phyloP scores from a whole-genome alignment of 37 sponge, comb jelly and placozoan species.

The Aplysina aerophoba region DNA sequence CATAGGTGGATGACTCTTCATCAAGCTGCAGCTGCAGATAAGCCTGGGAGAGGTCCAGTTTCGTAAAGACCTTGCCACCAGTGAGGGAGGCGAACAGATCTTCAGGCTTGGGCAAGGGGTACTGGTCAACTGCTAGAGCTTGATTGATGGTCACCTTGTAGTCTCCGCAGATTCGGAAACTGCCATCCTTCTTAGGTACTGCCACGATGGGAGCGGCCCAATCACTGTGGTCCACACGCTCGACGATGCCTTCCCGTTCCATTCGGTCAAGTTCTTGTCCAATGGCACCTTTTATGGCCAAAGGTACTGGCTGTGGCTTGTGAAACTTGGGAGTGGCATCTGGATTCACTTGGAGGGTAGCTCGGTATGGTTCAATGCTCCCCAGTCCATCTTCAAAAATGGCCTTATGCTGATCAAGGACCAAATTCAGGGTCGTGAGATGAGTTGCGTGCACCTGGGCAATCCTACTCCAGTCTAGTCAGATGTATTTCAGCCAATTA shows the following conservation, averaged over 20 bases:
- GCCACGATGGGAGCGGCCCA: constrained; percentile 53
- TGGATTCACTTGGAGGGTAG: neutral
- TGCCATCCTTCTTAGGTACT: constrained; percentile 36
- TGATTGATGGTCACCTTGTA: constrained; percentile 41
- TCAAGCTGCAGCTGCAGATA: constrained; percentile 21
- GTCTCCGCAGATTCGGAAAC: constrained; percentile 41
- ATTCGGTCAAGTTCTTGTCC: neutral
- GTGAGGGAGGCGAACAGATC: constrained; percentile 30
- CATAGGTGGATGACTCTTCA: neutral
- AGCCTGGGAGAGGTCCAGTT: constrained; percentile 29
- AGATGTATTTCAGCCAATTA: constrained; percentile 11
- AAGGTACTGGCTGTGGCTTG: constrained; percentile 3
- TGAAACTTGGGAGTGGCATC: neutral
- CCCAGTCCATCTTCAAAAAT: neutral
- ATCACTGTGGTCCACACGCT: constrained; percentile 17
- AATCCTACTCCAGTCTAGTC: constrained; percentile 1
- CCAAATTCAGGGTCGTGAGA: neutral
- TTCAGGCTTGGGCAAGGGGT: constrained; percentile 40
- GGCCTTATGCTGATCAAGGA: neutral
- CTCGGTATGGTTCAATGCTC: neutral
- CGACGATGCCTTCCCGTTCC: constrained; percentile 17
- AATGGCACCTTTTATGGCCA: neutral
- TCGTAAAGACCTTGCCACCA: constrained; percentile 38
- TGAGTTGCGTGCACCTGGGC: neutral
- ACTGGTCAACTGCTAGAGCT: constrained; percentile 5